phyloP scores from a whole-genome alignment of 2,113 vertebrate species.

The Acanthochromis polyacanthus region DNA sequence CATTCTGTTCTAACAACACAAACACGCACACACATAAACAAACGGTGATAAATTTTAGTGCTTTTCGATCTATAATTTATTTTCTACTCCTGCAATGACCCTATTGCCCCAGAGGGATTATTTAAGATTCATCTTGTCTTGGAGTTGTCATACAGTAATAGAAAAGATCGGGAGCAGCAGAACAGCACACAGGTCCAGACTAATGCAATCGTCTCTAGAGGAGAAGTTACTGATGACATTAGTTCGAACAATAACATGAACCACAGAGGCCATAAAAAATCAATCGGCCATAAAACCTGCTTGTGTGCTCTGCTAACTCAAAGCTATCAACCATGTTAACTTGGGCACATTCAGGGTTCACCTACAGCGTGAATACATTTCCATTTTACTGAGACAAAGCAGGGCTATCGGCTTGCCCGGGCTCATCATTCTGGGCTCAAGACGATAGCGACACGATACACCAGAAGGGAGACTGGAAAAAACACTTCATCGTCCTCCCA shows the following conservation, averaged over 20 bases:
- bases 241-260: slow-evolving; percentile 64
- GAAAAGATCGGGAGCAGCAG: slow-evolving; percentile 31
- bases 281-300: slow-evolving; percentile 59
- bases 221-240: slow-evolving; percentile 67
- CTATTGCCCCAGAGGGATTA: slow-evolving; percentile 37
- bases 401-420: slow-evolving; percentile 40
- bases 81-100: slow-evolving; percentile 44
- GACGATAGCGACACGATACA: slow-evolving; percentile 50
- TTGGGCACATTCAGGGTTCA: slow-evolving; percentile 28
- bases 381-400: slow-evolving; percentile 56
- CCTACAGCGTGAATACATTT: slow-evolving; percentile 41
- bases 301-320: slow-evolving; percentile 51
- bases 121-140: slow-evolving; percentile 43
- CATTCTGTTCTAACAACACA: slow-evolving; percentile 6
- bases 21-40: slow-evolving; percentile 42
- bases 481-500: slow-evolving; percentile 57
- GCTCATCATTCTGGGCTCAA: slow-evolving; percentile 40
- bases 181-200: slow-evolving; percentile 26
- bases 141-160: slow-evolving; percentile 52
- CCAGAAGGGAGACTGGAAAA: slow-evolving; percentile 57
- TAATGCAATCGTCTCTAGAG: slow-evolving; percentile 66
- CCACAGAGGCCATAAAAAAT: slow-evolving; percentile 61
- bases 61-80: slow-evolving; percentile 52
- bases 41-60: slow-evolving; percentile 37
- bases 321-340: slow-evolving; percentile 51